phyloP scores from a whole-genome alignment of 2,888 invertebrate species.

The Heliconius ethilla region DNA sequence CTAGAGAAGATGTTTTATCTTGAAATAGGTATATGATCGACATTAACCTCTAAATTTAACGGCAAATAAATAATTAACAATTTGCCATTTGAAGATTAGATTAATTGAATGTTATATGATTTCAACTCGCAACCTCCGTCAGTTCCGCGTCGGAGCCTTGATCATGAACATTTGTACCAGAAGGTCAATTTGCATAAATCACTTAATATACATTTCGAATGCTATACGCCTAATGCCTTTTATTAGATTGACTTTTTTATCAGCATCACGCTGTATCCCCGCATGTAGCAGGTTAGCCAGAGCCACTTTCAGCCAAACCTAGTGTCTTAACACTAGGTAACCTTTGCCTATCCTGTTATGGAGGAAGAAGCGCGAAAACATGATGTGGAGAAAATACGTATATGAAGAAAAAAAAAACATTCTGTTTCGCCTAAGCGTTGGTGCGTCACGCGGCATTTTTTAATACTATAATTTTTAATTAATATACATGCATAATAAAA shows the following conservation, averaged over 20 bases:
- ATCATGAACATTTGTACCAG: neutral
- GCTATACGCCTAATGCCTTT: neutral
- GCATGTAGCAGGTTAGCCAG: neutral
- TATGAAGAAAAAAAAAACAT: neutral
- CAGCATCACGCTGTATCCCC: neutral
- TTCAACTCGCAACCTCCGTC: constrained; percentile 2
- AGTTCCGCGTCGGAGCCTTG: neutral
- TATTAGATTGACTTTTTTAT: too few species aligned
- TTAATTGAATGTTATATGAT: neutral
- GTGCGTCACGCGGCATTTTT: neutral
- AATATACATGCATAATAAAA: neutral
- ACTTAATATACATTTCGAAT: neutral
- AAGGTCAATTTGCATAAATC: neutral
- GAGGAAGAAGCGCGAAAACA: too few species aligned
- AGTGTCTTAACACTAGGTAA: too few species aligned
- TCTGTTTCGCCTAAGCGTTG: neutral
- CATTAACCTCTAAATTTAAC: neutral
- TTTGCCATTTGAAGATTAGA: neutral
- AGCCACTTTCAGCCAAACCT: too few species aligned
- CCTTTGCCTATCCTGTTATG: too few species aligned
- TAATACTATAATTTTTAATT: neutral
- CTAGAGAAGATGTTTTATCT: too few species aligned
- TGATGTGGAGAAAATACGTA: too few species aligned
- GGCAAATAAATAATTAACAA: neutral
- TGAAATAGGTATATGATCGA: neutral